phyloP scores from a whole-genome alignment of 2,113 vertebrate species.

The Gulo gulo region DNA sequence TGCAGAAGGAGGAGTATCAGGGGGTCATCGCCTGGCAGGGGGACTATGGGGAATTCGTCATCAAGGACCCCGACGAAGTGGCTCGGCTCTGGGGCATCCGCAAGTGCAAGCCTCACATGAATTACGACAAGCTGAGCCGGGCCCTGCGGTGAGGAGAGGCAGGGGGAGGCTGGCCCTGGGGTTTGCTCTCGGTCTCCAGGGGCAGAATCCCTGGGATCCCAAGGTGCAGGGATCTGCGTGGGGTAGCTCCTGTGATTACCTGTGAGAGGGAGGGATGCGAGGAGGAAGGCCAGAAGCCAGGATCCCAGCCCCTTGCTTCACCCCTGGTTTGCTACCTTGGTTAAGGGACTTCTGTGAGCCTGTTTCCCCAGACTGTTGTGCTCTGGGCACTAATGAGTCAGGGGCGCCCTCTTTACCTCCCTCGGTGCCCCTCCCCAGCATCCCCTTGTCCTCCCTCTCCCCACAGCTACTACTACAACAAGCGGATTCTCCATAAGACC shows the following conservation, averaged over 20 bases:
- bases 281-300: neutral
- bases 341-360: neutral
- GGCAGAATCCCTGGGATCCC: neutral
- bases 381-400: neutral
- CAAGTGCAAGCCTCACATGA: conserved; percentile 96
- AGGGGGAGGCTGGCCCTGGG: neutral
- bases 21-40: conserved; percentile 94
- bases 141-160: conserved; percentile 87
- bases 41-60: conserved; percentile 95
- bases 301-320: neutral
- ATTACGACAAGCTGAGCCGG: conserved; percentile 94
- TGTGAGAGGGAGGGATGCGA: neutral
- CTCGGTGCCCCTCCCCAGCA: neutral
- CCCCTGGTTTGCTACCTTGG: neutral
- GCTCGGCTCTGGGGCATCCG: conserved; percentile 91
- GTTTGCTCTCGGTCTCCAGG: neutral
- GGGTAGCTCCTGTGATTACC: too few species aligned
- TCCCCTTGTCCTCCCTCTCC: neutral
- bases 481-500: conserved; percentile 95
- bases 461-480: conserved; percentile 95
- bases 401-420: neutral
- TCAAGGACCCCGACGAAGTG: conserved; percentile 94
- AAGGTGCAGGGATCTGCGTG: neutral
- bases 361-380: neutral
- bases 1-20: conserved; percentile 94